These are phyloP conservation scores for Trichonephila clavata DNA, from an alignment of 1,140 invertebrate species.

Conservation along the genomic window DNA sequence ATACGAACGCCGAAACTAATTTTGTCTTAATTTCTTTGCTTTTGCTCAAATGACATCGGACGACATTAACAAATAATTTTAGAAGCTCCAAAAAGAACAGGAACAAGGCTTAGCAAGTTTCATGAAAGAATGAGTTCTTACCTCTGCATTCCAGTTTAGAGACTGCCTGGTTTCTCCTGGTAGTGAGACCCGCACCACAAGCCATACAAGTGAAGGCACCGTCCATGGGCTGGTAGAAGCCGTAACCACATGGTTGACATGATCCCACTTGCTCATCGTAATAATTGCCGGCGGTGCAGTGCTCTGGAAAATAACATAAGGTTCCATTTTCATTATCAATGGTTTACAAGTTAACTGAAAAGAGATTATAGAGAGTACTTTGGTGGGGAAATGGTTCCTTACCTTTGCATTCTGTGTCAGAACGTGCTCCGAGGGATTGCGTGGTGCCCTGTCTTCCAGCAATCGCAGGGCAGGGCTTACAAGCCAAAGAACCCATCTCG, in stretches of 20 bases:
- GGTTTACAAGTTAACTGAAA: too few species aligned
- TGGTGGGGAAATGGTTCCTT: background rate
- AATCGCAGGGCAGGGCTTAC: constrained; percentile 92
- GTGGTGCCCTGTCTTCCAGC: constrained; percentile 94
- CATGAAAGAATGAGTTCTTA: constrained; percentile 44
- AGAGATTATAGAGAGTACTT: too few species aligned
- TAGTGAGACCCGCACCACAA: constrained; percentile 96
- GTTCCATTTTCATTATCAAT: too few species aligned
- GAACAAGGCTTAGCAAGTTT: background rate
- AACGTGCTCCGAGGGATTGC: constrained; percentile 90
- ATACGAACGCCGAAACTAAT: too few species aligned
- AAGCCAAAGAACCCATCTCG: constrained; percentile 93
- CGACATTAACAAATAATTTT: too few species aligned
- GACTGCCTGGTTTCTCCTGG: constrained; percentile 93
- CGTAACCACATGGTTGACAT: constrained; percentile 95
- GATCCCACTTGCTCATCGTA: constrained; percentile 91
- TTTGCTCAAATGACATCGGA: too few species aligned
- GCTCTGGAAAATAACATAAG: constrained; percentile 83
- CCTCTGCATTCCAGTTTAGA: constrained; percentile 84
- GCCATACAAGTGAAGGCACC: constrained; percentile 94
- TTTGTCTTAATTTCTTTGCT: too few species aligned
- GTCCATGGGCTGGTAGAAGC: constrained; percentile 94
- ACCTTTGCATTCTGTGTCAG: constrained; percentile 94
- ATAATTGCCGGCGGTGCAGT: constrained; percentile 94
- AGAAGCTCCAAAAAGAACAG: too few species aligned